Base-by-base conservation (phyloP, 1,140 invertebrate species). In the Physella acuta region DNA sequence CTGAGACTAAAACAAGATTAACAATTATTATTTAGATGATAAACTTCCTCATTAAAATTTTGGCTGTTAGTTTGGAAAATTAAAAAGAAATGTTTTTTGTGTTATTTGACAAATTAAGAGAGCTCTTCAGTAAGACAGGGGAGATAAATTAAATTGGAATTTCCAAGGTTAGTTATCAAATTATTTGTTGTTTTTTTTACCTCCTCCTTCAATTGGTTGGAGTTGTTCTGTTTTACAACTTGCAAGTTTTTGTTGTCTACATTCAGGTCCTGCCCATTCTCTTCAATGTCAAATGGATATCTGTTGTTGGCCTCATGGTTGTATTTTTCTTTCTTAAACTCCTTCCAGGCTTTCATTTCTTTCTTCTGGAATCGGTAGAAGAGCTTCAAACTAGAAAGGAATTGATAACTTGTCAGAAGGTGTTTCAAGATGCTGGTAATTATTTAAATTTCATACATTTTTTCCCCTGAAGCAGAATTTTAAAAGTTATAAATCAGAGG, bases 351-450 rank as follows among this genome's bases (percentile, higher is more conserved):
- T 36, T 66, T 66, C 53, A 56, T 66, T 26, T 66, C 64, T 34
- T 66, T 55, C 52, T 66, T 66, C 64, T 66, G 30, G 36, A 37
- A 66, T n/a, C 53, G 51, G 16, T 56, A 52, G 26, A 66, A 66
- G 1, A 56, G 30, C 30, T 66, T 66, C 64, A 66, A 30, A 26
- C 64, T 66, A 44, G n/a, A n/a, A n/a, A n/a, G n/a, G n/a, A n/a
- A n/a, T n/a, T n/a, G n/a, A n/a, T n/a, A n/a, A n/a, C n/a, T n/a
- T n/a, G n/a, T n/a, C n/a, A n/a, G n/a, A n/a, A n/a, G n/a, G n/a
- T n/a, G n/a, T n/a, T n/a, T n/a, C n/a, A n/a, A n/a, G n/a, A n/a
- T n/a, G n/a, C n/a, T n/a, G n/a, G n/a, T n/a, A n/a, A n/a, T n/a
- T n/a, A n/a, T n/a, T n/a, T n/a, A n/a, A n/a, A n/a, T n/a, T n/a